These are phyloP conservation scores for Calcarius ornatus DNA, from an alignment of 2,113 vertebrate species.

Conservation along the genomic window DNA sequence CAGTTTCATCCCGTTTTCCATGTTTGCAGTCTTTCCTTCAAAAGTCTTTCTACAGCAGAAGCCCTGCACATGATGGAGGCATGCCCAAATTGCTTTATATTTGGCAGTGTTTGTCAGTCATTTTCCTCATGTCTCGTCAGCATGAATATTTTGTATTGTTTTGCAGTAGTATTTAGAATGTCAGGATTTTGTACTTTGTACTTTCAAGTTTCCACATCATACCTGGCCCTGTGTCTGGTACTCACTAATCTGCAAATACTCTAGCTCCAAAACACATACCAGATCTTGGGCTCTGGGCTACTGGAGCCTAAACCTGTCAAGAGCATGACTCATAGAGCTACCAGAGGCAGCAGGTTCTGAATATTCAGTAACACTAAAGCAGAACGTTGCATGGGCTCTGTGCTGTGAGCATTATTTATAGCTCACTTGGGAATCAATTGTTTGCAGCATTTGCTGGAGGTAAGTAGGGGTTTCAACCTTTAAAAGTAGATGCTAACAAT, in stretches of 20 bases:
- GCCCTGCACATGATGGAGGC: not conserved
- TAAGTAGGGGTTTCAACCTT: not conserved
- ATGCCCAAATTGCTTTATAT: not conserved
- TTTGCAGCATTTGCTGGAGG: constrained; percentile 21
- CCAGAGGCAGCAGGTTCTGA: constrained; percentile 21
- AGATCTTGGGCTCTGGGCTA: not conserved
- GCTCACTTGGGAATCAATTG: constrained; percentile 36
- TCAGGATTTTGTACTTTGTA: not conserved
- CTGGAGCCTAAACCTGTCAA: not conserved
- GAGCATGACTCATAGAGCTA: not conserved
- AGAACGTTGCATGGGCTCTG: not conserved
- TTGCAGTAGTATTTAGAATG: not conserved
- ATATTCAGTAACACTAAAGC: not conserved
- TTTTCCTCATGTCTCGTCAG: not conserved
- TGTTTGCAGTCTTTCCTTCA: not conserved
- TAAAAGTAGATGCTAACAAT: not conserved
- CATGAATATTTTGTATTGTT: not conserved
- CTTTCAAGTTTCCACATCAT: not conserved
- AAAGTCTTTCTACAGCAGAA: not conserved
- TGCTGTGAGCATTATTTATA: not conserved
- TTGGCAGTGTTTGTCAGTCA: not conserved
- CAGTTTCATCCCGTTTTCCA: not conserved
- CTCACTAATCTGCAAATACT: not conserved
- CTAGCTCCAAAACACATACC: not conserved
- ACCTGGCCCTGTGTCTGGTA: constrained; percentile 19